phyloP scores from a whole-genome alignment of 2,797 vertebrate species.

The Arrhamphus sclerolepis region DNA sequence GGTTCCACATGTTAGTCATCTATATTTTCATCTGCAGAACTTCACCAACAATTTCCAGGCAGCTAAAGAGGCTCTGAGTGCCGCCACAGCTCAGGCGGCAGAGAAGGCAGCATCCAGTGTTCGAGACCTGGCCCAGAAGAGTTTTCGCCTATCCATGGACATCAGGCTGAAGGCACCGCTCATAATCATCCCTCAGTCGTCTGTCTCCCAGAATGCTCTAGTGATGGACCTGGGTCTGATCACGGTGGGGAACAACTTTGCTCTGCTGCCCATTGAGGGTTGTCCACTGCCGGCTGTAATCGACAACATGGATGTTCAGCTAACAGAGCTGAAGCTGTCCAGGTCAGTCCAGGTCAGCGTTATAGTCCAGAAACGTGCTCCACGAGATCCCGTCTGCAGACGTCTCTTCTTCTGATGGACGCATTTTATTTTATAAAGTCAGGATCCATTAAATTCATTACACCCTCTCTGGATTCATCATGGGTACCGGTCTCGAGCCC shows the following conservation, averaged over 20 bases:
- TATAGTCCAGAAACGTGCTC: background rate
- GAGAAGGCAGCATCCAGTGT: constrained; percentile 93
- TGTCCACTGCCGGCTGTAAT: constrained; percentile 86
- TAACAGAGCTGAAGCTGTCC: constrained; percentile 90
- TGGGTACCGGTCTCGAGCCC: too few species aligned
- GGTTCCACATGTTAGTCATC: background rate
- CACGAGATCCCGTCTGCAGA: too few species aligned
- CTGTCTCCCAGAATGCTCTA: constrained; percentile 84
- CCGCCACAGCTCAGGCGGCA: constrained; percentile 91
- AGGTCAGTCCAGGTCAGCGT: constrained; percentile 76
- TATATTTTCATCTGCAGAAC: constrained; percentile 51
- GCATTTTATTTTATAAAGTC: too few species aligned
- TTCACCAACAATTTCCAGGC: constrained; percentile 78
- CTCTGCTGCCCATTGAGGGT: constrained; percentile 63
- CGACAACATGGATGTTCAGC: constrained; percentile 88
- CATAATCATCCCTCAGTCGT: constrained; percentile 92
- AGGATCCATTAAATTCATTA: too few species aligned
- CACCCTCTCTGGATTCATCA: too few species aligned
- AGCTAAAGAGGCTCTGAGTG: constrained; percentile 87
- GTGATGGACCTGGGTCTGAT: constrained; percentile 93
- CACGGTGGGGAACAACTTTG: constrained; percentile 82
- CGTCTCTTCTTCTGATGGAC: too few species aligned
- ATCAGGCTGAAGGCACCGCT: constrained; percentile 92
- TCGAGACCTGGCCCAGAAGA: constrained; percentile 90
- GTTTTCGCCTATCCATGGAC: constrained; percentile 88